Base-by-base conservation (phyloP, 2,888 invertebrate genomes). In the Apantesis nais region DNA sequence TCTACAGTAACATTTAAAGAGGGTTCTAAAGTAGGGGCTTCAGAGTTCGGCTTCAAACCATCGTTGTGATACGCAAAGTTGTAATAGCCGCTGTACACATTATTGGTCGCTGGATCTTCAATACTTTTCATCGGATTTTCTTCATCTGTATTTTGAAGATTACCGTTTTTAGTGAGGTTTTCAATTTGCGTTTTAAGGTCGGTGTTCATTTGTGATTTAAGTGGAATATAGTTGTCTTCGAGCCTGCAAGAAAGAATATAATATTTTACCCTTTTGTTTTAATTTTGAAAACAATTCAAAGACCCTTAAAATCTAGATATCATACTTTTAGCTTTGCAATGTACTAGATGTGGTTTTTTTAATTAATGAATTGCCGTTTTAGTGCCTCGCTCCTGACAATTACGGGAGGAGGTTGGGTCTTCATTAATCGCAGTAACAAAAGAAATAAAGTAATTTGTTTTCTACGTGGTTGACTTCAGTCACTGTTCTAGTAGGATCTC, bases 1-100 rank as follows among this genome's bases (percentile, higher is more conserved):
- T 88, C 85, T 2, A 89, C 79, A 1, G 90, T 90, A 29, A 78
- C 82, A 74, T 74, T 86, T 1, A 78, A 68, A n/a, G 90, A 85
- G 0, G 89, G 89, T 48, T 90, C 88, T 69, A 89, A 78, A 0
- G 86, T 86, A 4, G 90, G 88, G 25, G 34, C 37, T 55, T 60
- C 44, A 66, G 65, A 55, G 72, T 72, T 55, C 73, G 29, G 16
- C 41, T 67, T 55, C 75, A 66, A 11, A 67, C 82, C 82, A 65
- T 78, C 79, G 62, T 76, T 79, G 68, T 86, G 82, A 58, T 81
- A 88, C 12, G 79, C 84, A 58, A 84, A 67, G 68, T 89, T 88
- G 72, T 81, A 84, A 66, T 84, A 89, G 60, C 58, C 58, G 16
- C 80, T 81, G 55, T 80, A 80, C 31, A 76, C 67, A 41, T 62